These are phyloP conservation scores for Stigmatopora nigra DNA, from an alignment of 2,113 vertebrate genomes.

Conservation along the genomic window DNA sequence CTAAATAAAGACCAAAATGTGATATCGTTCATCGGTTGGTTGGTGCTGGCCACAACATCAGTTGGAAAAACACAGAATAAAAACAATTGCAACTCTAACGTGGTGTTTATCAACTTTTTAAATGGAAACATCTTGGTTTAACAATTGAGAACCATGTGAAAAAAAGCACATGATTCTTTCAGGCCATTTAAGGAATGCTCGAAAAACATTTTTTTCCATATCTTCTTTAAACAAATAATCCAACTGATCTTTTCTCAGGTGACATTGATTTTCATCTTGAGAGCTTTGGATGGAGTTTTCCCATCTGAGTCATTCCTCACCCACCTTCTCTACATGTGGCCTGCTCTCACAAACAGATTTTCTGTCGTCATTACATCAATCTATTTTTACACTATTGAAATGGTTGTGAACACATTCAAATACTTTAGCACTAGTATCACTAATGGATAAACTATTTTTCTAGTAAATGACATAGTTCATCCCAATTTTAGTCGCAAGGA, in stretches of 20 bases:
- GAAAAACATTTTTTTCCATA: no score
- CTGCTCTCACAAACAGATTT: constrained; percentile 13
- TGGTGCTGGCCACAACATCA: no score
- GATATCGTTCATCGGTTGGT: no score
- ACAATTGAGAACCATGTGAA: no score
- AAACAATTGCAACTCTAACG: no score
- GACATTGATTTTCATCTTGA: constrained; percentile 41
- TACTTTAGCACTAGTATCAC: constrained; percentile 1
- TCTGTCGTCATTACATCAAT: constrained; percentile 17
- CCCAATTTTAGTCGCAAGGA: neutral
- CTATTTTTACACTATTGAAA: constrained; percentile 33
- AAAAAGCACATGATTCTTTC: no score
- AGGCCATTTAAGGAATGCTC: no score
- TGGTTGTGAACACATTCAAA: constrained; percentile 9
- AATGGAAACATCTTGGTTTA: no score
- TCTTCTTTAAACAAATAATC: constrained; percentile 38
- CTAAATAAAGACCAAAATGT: no score
- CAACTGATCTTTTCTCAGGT: constrained; percentile 38
- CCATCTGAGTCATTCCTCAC: constrained; percentile 36
- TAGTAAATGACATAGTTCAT: neutral
- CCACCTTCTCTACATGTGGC: constrained; percentile 11
- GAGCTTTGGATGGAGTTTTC: constrained; percentile 37
- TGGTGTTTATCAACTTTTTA: no score
- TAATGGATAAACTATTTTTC: constrained; percentile 11
- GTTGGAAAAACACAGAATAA: no score